Conservation (phyloP, 2,888 invertebrate genomes). For the Melanostoma mellinum region DNA sequence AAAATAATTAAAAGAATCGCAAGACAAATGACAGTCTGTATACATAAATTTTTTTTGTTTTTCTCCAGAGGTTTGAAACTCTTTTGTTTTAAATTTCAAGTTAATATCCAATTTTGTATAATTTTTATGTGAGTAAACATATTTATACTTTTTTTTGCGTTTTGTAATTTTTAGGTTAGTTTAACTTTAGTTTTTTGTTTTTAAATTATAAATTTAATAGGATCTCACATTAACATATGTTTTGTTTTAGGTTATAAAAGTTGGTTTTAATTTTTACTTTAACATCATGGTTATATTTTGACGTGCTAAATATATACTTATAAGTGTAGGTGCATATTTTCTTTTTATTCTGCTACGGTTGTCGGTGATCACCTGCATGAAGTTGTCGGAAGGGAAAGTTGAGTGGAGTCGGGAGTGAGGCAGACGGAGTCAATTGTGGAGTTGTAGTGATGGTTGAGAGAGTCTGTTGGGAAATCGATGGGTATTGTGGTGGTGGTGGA, state of each 20-base stretch:
- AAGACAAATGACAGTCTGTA: slow-evolving; percentile 62
- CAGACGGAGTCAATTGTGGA: slow-evolving; percentile 52
- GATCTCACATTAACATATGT: slow-evolving; percentile 59
- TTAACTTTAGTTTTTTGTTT: slow-evolving; percentile 30
- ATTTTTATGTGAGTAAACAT: slow-evolving; percentile 51
- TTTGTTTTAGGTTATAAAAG: slow-evolving; percentile 36
- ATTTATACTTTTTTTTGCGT: slow-evolving; percentile 29
- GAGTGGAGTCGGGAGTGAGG: slow-evolving; percentile 59
- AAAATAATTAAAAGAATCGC: slow-evolving; percentile 69
- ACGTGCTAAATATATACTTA: slow-evolving; percentile 39
- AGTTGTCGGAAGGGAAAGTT: slow-evolving; percentile 38
- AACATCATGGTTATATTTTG: slow-evolving; percentile 49
- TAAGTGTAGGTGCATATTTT: slow-evolving; percentile 42
- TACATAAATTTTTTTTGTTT: slow-evolving; percentile 37
- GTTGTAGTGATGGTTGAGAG: slow-evolving; percentile 36
- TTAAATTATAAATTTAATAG: slow-evolving; percentile 59
- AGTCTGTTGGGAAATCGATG: slow-evolving; percentile 51
- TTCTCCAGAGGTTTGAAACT: slow-evolving; percentile 44
- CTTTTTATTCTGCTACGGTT: slow-evolving; percentile 28
- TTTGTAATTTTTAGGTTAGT: slow-evolving; percentile 21
- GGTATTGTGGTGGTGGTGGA: slow-evolving; percentile 42
- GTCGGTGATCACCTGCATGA: slow-evolving; percentile 60
- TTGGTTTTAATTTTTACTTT: slow-evolving; percentile 34
- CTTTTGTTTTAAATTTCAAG: slow-evolving; percentile 32
- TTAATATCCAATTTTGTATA: slow-evolving; percentile 59